Percentiles rank a stretch among this genome's conserved stretches.
Conservation (phyloP, 2,888 invertebrate species). For the Micropterix aruncella region DNA sequence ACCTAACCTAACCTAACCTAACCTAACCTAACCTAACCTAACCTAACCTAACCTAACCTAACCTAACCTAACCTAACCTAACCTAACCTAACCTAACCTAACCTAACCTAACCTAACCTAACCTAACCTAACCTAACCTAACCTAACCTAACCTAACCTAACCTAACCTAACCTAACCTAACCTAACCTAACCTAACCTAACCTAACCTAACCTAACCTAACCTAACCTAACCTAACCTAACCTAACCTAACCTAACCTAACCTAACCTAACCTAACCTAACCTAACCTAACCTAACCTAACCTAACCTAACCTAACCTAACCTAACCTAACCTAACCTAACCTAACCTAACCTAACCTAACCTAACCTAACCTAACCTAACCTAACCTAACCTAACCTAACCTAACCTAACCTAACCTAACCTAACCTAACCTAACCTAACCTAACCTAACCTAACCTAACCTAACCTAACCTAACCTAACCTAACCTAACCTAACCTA, state of each 20-base stretch:
- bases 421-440: too few relatives aligned
- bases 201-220: slow-evolving; percentile 10
- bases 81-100: too few relatives aligned
- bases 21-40: too few relatives aligned
- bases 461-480: slow-evolving; percentile 8
- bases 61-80: too few relatives aligned
- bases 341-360: too few relatives aligned
- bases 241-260: slow-evolving; percentile 6
- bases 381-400: slow-evolving; percentile 7
- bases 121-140: not conserved
- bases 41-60: too few relatives aligned
- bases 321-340: slow-evolving; percentile 9
- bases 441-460: too few relatives aligned
- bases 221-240: slow-evolving; percentile 5
- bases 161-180: slow-evolving; percentile 2
- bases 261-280: slow-evolving; percentile 6
- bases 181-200: slow-evolving; percentile 1
- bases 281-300: slow-evolving; percentile 8
- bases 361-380: slow-evolving; percentile 12
- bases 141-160: slow-evolving; percentile 1
- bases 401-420: slow-evolving; percentile 5
- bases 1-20: too few relatives aligned
- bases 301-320: slow-evolving; percentile 9
- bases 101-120: slow-evolving; percentile 1
- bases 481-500: slow-evolving; percentile 8